These are phyloP conservation scores for Drosophila hydei DNA, from an alignment of 1,140 invertebrate genomes.

Conservation along the genomic window DNA sequence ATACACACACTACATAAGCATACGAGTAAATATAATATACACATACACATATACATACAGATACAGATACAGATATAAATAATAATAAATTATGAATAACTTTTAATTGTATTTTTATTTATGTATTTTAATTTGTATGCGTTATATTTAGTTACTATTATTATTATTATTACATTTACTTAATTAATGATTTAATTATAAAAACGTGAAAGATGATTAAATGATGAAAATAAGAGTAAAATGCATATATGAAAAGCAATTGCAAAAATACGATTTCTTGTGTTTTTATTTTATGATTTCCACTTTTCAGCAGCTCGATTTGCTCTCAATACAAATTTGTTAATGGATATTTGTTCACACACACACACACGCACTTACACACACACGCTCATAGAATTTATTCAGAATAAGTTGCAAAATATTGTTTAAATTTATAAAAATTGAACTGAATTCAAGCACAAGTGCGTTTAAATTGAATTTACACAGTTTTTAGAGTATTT, in stretches of 20 bases:
- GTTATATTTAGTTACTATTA: conserved; percentile 79
- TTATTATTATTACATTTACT: conserved; percentile 75
- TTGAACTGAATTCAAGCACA: conserved; percentile 66
- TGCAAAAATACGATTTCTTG: conserved; percentile 60
- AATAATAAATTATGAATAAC: conserved; percentile 72
- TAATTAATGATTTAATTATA: conserved; percentile 78
- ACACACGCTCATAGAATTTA: background rate
- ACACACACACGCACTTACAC: background rate
- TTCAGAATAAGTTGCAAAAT: conserved; percentile 16
- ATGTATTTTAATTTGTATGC: conserved; percentile 78
- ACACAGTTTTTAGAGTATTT: conserved; percentile 48
- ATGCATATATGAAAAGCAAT: conserved; percentile 73
- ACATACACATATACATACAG: conserved; percentile 46
- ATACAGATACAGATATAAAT: conserved; percentile 59
- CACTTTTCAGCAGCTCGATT: conserved; percentile 23
- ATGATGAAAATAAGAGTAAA: conserved; percentile 67
- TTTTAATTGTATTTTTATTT: conserved; percentile 74
- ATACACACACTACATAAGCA: conserved; percentile 7
- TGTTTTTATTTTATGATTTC: conserved; percentile 62
- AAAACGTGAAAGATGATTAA: conserved; percentile 60
- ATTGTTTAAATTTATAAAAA: conserved; percentile 39
- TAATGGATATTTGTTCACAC: background rate
- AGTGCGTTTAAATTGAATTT: conserved; percentile 72
- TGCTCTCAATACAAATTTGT: background rate
- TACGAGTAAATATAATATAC: conserved; percentile 36